Evolutionary conservation across 2,113 vertebrate species (phyloP), one percentile per base, ranked within the genome.

Genomic region (Microcebus griseorufus): DNA sequence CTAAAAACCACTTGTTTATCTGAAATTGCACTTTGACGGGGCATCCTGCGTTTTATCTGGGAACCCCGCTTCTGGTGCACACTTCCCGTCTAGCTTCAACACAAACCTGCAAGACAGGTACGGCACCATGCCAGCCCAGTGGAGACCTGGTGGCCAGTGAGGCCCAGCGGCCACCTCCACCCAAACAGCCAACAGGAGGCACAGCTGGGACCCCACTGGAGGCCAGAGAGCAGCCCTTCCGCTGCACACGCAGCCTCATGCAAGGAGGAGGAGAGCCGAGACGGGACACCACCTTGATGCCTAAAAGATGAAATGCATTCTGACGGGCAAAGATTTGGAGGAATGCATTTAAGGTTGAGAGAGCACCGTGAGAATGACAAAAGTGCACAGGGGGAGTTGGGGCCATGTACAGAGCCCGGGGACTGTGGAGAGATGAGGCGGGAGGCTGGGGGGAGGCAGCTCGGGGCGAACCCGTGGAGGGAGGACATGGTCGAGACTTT

Each of bases 361-460:
- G 27, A 20, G 2, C 0, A 5, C n/a, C 72, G 16, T 9, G 2
- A 76, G 75, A 23, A 51, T 13, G 0, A 18, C 5, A 18, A 22
- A 53, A 17, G 48, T 5, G 1, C 18, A 10, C 8, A 1, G 48
- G 39, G 70, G 22, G 16, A 6, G 2, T 9, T 1, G 0, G 2
- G 17, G 62, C 69, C 3, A 0, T 0, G 3, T 6, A 34, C 1
- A 18, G 55, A 58, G 39, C 45, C 73, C 51, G 1, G 6, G 39
- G 37, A 5, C 4, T 5, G 9, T 11, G 29, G 51, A 9, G 17
- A 9, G 2, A 4, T 0, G 6, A 20, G 12, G 20, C 1, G 7
- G 62, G 51, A 85, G 16, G 0, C 1, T 34, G 37, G 25, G 70
- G 34, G 7, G 5, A 25, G 32, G 69, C 58, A 4, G 8, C 0